These are phyloP conservation scores for Cataglyphis albicans DNA, from an alignment of 2,888 invertebrate species.

Conservation along the genomic window DNA sequence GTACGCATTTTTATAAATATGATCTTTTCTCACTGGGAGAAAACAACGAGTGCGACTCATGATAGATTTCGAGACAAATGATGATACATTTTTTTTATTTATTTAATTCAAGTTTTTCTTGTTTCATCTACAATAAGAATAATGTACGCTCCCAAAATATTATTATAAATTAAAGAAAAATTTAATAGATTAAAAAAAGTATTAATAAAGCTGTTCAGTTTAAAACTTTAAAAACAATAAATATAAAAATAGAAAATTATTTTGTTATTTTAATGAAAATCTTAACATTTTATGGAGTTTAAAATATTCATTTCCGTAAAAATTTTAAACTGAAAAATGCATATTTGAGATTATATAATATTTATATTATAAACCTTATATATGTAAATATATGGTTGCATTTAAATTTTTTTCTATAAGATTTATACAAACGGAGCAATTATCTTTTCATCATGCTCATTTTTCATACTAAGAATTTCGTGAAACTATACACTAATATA, in stretches of 20 bases:
- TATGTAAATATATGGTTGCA: background rate
- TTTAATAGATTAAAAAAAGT: background rate
- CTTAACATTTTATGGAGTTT: background rate
- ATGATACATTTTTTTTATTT: background rate
- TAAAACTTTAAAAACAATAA: constrained; percentile 1
- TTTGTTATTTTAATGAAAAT: background rate
- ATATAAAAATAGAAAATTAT: background rate
- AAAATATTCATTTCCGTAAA: constrained; percentile 5
- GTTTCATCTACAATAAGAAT: background rate
- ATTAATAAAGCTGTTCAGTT: background rate
- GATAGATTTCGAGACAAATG: constrained; percentile 41
- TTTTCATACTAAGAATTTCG: background rate
- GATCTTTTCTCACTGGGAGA: constrained; percentile 22
- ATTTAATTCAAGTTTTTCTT: background rate
- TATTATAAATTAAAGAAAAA: constrained; percentile 1
- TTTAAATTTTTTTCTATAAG: background rate
- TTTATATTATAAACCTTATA: background rate
- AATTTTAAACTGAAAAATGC: background rate
- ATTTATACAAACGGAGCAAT: constrained; percentile 10
- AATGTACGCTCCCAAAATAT: background rate
- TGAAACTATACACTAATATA: constrained; percentile 1
- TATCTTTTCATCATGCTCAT: background rate
- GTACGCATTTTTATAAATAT: constrained; percentile 28
- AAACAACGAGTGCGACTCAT: constrained; percentile 50
- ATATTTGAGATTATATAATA: background rate